These are phyloP conservation scores for Momotus momota DNA, from an alignment of 2,797 vertebrate species.

Conservation along the genomic window DNA sequence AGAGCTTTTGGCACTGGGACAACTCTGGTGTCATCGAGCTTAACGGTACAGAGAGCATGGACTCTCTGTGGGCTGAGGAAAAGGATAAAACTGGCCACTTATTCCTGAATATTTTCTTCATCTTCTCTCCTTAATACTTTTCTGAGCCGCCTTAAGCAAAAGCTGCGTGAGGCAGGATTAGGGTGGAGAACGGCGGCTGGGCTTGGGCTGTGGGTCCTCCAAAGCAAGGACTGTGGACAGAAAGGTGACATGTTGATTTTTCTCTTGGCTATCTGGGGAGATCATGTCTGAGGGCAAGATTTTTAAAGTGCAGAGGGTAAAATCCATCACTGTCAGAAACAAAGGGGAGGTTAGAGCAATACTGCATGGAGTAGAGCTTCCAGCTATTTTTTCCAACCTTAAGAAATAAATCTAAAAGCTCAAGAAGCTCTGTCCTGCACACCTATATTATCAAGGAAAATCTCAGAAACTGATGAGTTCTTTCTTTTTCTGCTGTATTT, in stretches of 20 bases:
- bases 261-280: background rate
- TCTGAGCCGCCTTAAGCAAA: background rate
- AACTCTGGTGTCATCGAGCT: background rate
- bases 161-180: background rate
- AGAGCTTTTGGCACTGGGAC: background rate
- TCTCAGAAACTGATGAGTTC: background rate
- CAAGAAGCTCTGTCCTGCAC: background rate
- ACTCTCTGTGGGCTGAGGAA: background rate
- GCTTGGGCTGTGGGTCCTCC: background rate
- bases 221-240: background rate
- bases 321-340: conserved; percentile 43
- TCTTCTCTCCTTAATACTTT: background rate
- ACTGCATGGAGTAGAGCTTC: background rate
- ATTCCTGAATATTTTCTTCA: background rate
- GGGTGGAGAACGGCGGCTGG: background rate
- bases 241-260: background rate
- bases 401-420: conserved; percentile 25
- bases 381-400: background rate
- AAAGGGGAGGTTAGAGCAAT: conserved; percentile 1
- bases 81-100: background rate
- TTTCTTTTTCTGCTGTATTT: background rate
- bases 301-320: background rate
- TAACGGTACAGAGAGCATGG: accelerated
- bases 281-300: background rate
- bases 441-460: background rate